phyloP scores from a whole-genome alignment of 2,113 vertebrate species.

The Corythaeola cristata region DNA sequence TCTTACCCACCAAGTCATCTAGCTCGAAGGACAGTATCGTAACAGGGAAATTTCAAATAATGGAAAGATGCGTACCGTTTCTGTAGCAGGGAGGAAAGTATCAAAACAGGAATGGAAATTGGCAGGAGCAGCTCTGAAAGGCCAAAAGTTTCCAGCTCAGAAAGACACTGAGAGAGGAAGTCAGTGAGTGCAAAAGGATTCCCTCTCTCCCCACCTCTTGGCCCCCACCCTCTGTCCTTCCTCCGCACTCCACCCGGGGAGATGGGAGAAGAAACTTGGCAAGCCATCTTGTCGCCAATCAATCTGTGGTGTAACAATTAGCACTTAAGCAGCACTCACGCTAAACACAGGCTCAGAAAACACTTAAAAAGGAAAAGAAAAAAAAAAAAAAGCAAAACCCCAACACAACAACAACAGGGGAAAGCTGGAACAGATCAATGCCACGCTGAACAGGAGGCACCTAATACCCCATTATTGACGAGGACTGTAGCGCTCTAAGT shows the following conservation, averaged over 20 bases:
- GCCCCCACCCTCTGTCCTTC: constrained; percentile 39
- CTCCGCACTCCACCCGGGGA: constrained; percentile 32
- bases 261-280: constrained; percentile 75
- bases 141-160: constrained; percentile 14
- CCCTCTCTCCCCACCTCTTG: constrained; percentile 50
- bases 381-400: not conserved
- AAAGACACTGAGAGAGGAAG: constrained; percentile 44
- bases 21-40: not conserved
- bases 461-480: constrained; percentile 85
- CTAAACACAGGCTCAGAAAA: constrained; percentile 79
- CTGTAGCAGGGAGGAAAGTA: not conserved
- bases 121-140: not conserved
- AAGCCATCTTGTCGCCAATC: constrained; percentile 83
- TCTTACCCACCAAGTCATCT: not conserved
- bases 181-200: constrained; percentile 66
- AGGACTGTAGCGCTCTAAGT: constrained; percentile 82
- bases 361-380: constrained; percentile 55
- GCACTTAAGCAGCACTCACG: constrained; percentile 81
- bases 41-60: not conserved
- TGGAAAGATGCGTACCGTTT: not conserved
- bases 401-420: constrained; percentile 58
- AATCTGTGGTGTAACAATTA: constrained; percentile 88
- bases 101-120: not conserved
- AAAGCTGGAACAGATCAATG: constrained; percentile 87
- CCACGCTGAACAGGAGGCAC: constrained; percentile 66